These are phyloP conservation scores for Argentina silus DNA, from an alignment of 2,797 vertebrate species.

Conservation along the genomic window DNA sequence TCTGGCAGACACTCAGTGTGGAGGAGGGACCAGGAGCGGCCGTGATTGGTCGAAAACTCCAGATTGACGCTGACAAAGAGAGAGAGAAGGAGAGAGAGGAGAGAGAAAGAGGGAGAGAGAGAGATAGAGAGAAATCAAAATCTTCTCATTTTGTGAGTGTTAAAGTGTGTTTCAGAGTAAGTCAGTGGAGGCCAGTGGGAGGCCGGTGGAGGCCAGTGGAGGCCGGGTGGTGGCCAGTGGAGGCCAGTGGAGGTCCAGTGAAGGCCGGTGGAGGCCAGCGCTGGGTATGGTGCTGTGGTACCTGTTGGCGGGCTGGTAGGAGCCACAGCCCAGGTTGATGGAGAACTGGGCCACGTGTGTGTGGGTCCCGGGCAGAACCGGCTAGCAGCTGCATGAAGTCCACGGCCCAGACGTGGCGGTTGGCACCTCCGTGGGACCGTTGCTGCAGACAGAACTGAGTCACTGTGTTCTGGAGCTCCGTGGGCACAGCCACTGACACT, in stretches of 20 bases:
- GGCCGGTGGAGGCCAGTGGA: no score
- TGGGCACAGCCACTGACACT: constrained; percentile 54
- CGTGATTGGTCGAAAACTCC: constrained; percentile 96
- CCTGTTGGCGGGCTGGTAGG: constrained; percentile 97
- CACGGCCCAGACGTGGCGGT: constrained; percentile 90
- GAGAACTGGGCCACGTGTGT: constrained; percentile 98
- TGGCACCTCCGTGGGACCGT: constrained; percentile 84
- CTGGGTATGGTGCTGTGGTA: constrained; percentile 51
- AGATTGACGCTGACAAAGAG: constrained; percentile 82
- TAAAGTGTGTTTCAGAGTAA: not conserved
- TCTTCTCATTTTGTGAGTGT: no score
- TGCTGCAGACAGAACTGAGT: constrained; percentile 96
- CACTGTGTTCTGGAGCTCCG: constrained; percentile 89
- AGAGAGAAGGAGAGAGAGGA: not conserved
- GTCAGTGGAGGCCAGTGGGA: no score
- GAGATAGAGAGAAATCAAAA: no score
- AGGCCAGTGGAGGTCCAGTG: no score
- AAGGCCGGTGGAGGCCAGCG: no score
- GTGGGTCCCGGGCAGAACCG: constrained; percentile 86
- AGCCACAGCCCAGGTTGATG: constrained; percentile 96
- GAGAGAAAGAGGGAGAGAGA: not conserved
- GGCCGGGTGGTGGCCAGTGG: no score
- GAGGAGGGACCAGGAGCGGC: constrained; percentile 93
- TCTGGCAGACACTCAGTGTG: constrained; percentile 95
- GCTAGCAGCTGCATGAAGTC: constrained; percentile 95